Evolutionary conservation across 2,888 invertebrate species (phyloP), one percentile per base, ranked within the genome.

Genomic region (Agriopis aurantiaria): DNA sequence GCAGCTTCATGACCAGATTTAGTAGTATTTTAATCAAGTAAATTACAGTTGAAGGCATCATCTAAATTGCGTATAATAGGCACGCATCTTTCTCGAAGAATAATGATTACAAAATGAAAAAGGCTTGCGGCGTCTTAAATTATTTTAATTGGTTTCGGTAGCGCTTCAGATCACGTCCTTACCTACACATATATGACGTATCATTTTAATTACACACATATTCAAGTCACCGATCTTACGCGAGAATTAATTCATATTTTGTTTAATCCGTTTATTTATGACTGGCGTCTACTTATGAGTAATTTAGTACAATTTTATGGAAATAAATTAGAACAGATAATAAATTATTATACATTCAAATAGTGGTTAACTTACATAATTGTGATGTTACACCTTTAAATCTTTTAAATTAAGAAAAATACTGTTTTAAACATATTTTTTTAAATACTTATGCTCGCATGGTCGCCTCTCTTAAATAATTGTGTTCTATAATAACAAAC

Each of bases 71-170:
- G 85, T 90, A 90, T 92, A 92, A 92, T 91, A 91, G 89, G 90
- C 88, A 88, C 85, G 88, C 86, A 88, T 91, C 89, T 89, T 86
- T 88, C 81, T 85, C 88, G 88, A 90, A 91, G 92, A 93, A 90
- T 92, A 91, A 93, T 92, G 90, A 90, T 87, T 91, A 90, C 88
- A 92, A 92, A 93, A 92, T 91, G 91, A 92, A 92, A 91, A 93
- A 92, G 86, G 88, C 92, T 86, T 77, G 85, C 83, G 89, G 93
- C 92, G 85, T 91, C 90, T 92, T 92, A 91, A 93, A 94, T 95
- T 94, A 94, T 94, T 94, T 94, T 94, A 95, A 95, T 95, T 95
- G 94, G 93, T 91, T 93, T 89, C 94, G 92, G 95, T 95, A 95
- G 95, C 94, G 87, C 84, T 85, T 86, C 79, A 84, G 84, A 81